Percentiles rank a stretch among this genome's conserved stretches.
Evolutionary conservation across 2,113 vertebrate species (phyloP).

Genomic region (Edolisoma coerulescens): DNA sequence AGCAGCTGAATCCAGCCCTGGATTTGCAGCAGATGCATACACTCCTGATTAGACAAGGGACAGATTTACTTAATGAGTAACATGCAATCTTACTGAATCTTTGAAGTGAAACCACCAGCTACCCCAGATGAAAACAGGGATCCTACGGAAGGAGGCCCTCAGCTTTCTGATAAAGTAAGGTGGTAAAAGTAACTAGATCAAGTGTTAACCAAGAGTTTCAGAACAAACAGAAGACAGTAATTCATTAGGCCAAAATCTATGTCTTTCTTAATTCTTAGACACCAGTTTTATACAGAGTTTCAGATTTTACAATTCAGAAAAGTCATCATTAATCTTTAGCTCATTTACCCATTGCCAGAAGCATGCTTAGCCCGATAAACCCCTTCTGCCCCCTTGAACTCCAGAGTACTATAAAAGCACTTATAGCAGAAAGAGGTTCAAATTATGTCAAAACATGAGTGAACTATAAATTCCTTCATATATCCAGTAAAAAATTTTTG

Average conservation of each 20-base stretch:
- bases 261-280: not conserved
- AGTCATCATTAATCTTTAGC: not conserved
- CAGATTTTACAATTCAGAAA: not conserved
- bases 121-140: not conserved
- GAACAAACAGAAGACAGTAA: not conserved
- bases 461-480: not conserved
- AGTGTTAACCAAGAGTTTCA: not conserved
- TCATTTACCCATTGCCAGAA: not conserved
- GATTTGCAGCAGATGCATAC: not conserved
- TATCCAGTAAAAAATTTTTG: not conserved
- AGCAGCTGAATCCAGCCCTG: not conserved
- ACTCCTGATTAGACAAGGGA: not conserved
- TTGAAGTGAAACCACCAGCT: slow-evolving; percentile 24
- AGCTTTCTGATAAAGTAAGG: not conserved
- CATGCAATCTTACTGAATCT: not conserved
- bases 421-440: not conserved
- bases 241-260: not conserved
- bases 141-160: not conserved
- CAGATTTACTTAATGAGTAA: slow-evolving; percentile 22
- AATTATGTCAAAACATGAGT: not conserved
- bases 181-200: not conserved
- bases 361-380: not conserved
- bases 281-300: not conserved
- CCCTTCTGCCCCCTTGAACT: not conserved
- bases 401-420: not conserved